A percentile compares a stretch with the other conserved stretches of the same genome.
Conservation (phyloP, 2,797 vertebrate species). For the Sebastes oblongus region DNA sequence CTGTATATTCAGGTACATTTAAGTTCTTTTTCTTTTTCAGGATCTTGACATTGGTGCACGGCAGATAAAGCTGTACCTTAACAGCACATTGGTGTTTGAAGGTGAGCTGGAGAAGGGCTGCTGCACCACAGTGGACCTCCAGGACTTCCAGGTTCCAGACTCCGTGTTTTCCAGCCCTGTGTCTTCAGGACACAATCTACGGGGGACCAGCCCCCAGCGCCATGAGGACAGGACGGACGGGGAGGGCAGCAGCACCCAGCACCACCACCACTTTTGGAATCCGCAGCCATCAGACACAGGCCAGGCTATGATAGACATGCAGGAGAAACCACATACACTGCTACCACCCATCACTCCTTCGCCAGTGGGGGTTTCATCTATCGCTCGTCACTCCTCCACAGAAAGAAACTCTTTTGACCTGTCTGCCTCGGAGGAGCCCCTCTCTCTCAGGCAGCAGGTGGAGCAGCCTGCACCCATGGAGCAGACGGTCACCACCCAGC, state of each 20-base stretch:
- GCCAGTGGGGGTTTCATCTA: slow-evolving; percentile 19
- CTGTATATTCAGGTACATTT: neutral
- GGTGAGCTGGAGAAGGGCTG: slow-evolving; percentile 88
- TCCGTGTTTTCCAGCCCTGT: slow-evolving; percentile 74
- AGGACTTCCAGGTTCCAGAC: slow-evolving; percentile 71
- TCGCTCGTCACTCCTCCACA: slow-evolving; percentile 13
- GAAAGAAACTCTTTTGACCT: slow-evolving; percentile 67
- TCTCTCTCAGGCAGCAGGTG: slow-evolving; percentile 71
- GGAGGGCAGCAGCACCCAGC: slow-evolving; percentile 48
- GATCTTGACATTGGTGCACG: slow-evolving; percentile 88
- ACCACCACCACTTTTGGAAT: slow-evolving; percentile 45
- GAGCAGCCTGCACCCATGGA: slow-evolving; percentile 72
- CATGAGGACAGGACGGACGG: slow-evolving; percentile 30
- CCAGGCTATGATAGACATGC: slow-evolving; percentile 60
- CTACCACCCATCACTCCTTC: slow-evolving; percentile 46
- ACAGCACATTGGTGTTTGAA: slow-evolving; percentile 89
- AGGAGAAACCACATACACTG: slow-evolving; percentile 50
- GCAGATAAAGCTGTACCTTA: slow-evolving; percentile 89
- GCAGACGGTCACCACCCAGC: slow-evolving; percentile 80
- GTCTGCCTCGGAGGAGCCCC: slow-evolving; percentile 67
- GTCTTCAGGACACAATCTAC: slow-evolving; percentile 74
- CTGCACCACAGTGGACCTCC: slow-evolving; percentile 83
- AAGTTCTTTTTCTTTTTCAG: slow-evolving; percentile 69
- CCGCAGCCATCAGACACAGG: slow-evolving; percentile 32
- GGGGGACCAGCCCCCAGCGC: slow-evolving; percentile 49